These are phyloP conservation scores for Teleopsis dalmanni DNA, from an alignment of 1,140 invertebrate species.

Conservation along the genomic window DNA sequence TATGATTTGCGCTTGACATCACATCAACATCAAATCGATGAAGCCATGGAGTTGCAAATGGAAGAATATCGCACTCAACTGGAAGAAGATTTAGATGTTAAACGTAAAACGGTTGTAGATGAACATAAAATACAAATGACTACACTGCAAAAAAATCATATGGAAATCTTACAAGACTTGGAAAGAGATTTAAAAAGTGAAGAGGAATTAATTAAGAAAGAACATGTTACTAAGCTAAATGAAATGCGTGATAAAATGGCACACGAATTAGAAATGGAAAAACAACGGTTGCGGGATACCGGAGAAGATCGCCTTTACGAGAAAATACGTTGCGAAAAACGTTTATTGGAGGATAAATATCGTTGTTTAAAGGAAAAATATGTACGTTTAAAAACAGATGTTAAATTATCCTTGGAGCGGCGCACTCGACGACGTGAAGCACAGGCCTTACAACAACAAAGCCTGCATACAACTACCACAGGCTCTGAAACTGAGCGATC, in stretches of 20 bases:
- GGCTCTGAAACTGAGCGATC: slow-evolving; percentile 71
- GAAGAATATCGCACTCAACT: slow-evolving; percentile 27
- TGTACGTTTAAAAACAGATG: slow-evolving; percentile 67
- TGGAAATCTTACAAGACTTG: slow-evolving; percentile 49
- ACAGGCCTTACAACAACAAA: slow-evolving; percentile 40
- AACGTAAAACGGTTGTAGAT: slow-evolving; percentile 44
- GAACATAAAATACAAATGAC: slow-evolving; percentile 48
- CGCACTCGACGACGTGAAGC: slow-evolving; percentile 54
- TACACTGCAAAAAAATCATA: slow-evolving; percentile 48
- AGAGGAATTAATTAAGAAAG: slow-evolving; percentile 53
- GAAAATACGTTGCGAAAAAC: slow-evolving; percentile 62
- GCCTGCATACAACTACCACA: slow-evolving; percentile 47
- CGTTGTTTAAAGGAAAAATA: slow-evolving; percentile 75
- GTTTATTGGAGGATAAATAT: slow-evolving; percentile 67
- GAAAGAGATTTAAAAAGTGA: slow-evolving; percentile 55
- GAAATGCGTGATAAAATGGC: slow-evolving; percentile 55
- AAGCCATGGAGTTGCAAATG: slow-evolving; percentile 44
- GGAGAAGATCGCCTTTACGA: slow-evolving; percentile 52
- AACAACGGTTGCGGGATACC: slow-evolving; percentile 40
- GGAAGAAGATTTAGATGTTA: slow-evolving; percentile 45
- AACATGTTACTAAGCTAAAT: slow-evolving; percentile 56
- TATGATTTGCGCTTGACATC: slow-evolving; percentile 49
- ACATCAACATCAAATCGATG: slow-evolving; percentile 48
- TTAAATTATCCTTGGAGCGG: slow-evolving; percentile 57
- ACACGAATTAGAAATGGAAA: slow-evolving; percentile 51